Base-by-base conservation (phyloP, 2,797 vertebrate species). In the Parambassis ranga region DNA sequence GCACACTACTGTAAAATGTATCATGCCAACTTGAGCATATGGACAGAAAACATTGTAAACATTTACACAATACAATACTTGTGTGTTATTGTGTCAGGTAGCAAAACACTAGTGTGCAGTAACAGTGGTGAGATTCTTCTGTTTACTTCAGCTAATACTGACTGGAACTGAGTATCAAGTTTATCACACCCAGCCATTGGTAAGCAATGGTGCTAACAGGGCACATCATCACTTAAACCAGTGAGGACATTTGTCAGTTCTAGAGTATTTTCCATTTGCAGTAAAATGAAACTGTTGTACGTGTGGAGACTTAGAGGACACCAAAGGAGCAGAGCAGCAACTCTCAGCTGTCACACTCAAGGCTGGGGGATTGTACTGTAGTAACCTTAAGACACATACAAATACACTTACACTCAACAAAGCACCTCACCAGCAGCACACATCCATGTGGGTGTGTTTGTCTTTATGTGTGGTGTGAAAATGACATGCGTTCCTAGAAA, bases 371-470 rank as follows among this genome's bases (percentile, higher is more conserved):
- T 57, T 49, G 10, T 37, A 63, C 53, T 35, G 59, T 33, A 46
- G 68, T 33, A 75, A 63, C 64, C 47, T 65, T 67, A 59, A 78
- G 66, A 78, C 57, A 75, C 77, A 71, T 43, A 63, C 57, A 69
- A 67, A 73, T 77, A 68, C 53, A 51, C 27, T 57, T 39, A 42
- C 39, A 70, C 0, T 38, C 27, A 50, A 79, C 62, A 70, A 79
- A 74, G 49, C 59, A 58, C 63, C 64, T 44, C 0, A 42, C 67
- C 61, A 64, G 35, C 20, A 28, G 76, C 64, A 22, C 28, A 58
- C 27, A 48, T 44, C 47, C 31, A 22, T 28, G 5, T 44, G 16
- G 15, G n/a, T 43, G 30, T 27, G n/a, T 50, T 15, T 64, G 19
- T 55, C 26, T 56, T 56, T 38, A 16, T 6, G 7, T 60, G 28